phyloP scores from a whole-genome alignment of 1,140 invertebrate species.

The Zaprionus camerounensis region DNA sequence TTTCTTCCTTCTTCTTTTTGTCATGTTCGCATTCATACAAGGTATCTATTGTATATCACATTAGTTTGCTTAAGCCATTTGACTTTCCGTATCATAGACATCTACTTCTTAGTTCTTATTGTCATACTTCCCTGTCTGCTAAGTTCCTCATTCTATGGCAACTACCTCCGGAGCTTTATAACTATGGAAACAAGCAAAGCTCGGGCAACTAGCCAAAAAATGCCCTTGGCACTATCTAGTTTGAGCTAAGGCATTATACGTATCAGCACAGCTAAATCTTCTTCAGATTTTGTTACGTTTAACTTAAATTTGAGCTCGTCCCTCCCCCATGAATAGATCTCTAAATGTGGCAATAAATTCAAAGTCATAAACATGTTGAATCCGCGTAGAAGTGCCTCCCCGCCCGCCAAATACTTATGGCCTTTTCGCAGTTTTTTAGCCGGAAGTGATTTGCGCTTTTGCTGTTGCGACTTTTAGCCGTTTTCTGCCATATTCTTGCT shows the following conservation, averaged over 20 bases:
- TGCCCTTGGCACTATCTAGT: not conserved
- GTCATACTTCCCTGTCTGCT: too few species aligned
- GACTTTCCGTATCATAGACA: too few species aligned
- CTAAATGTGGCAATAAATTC: slow-evolving; percentile 9
- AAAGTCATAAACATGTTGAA: slow-evolving; percentile 54
- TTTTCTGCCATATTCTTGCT: slow-evolving; percentile 58
- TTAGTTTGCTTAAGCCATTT: not conserved
- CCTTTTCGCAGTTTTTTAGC: slow-evolving; percentile 41
- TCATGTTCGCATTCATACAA: not conserved
- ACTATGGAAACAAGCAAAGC: not conserved
- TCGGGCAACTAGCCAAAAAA: not conserved
- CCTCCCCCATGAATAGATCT: not conserved
- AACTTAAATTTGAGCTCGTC: not conserved
- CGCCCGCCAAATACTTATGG: not conserved
- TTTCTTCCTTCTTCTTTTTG: not conserved
- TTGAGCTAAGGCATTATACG: not conserved
- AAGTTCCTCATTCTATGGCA: too few species aligned
- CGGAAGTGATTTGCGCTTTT: slow-evolving; percentile 76
- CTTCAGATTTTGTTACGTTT: not conserved
- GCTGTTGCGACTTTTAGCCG: slow-evolving; percentile 63
- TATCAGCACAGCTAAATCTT: not conserved
- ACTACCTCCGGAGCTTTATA: not conserved
- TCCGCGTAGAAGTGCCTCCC: not conserved
- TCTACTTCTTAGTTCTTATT: too few species aligned
- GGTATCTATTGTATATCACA: not conserved